A percentile compares a stretch with the other conserved stretches of the same genome.
Conservation (phyloP, 2,888 invertebrate genomes). For the Eristalis pertinax region DNA sequence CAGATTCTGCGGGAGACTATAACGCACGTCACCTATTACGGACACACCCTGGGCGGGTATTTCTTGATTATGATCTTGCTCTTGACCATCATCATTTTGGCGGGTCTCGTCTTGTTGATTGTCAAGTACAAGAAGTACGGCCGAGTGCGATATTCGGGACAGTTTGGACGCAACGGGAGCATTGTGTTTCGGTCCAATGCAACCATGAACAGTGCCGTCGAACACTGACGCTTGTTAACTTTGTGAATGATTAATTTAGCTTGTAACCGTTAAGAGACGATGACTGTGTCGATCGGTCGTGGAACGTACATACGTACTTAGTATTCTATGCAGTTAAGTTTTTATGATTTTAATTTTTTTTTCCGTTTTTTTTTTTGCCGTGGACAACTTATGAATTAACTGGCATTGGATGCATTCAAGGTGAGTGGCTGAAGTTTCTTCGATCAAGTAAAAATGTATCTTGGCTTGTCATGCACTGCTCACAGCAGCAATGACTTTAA, state of each 20-base stretch:
- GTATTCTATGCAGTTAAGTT: slow-evolving; percentile 50
- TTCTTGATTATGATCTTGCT: slow-evolving; percentile 76
- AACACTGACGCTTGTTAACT: slow-evolving; percentile 52
- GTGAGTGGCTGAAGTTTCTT: slow-evolving; percentile 44
- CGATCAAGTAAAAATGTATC: background rate
- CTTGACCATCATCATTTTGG: slow-evolving; percentile 73
- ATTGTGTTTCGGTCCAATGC: slow-evolving; percentile 79
- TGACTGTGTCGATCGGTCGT: slow-evolving; percentile 25
- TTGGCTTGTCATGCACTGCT: background rate
- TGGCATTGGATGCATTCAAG: slow-evolving; percentile 62
- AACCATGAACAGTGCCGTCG: slow-evolving; percentile 77
- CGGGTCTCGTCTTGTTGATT: slow-evolving; percentile 65
- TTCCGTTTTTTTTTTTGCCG: background rate
- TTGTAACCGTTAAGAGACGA: slow-evolving; percentile 62
- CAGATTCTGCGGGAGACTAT: slow-evolving; percentile 57
- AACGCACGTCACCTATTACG: slow-evolving; percentile 75
- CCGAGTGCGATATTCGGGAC: slow-evolving; percentile 75
- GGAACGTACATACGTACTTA: slow-evolving; percentile 47
- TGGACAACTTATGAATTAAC: slow-evolving; percentile 41
- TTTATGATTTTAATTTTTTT: slow-evolving; percentile 12
- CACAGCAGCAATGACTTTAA: background rate
- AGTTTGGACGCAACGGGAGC: slow-evolving; percentile 75
- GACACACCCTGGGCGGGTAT: slow-evolving; percentile 76
- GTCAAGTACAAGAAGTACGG: slow-evolving; percentile 73
- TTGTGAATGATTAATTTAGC: slow-evolving; percentile 40